These are phyloP conservation scores for Malthinus flaveolus DNA, from an alignment of 2,888 invertebrate genomes.

Conservation along the genomic window DNA sequence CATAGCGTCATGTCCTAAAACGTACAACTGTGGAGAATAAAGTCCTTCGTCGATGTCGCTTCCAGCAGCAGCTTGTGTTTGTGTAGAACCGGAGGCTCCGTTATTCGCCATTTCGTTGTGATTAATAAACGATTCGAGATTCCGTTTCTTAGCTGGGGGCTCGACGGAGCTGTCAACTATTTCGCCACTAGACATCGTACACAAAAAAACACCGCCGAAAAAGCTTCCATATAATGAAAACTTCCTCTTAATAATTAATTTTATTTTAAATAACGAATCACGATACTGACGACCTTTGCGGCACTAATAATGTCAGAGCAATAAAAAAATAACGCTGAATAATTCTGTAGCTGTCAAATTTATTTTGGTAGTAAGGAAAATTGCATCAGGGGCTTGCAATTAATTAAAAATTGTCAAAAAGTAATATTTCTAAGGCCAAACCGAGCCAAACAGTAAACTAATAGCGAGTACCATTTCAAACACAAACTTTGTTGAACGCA, in stretches of 20 bases:
- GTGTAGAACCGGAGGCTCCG: conserved; percentile 61
- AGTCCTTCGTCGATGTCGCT: conserved; percentile 86
- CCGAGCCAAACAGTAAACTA: too few relatives aligned
- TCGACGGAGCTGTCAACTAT: conserved; percentile 89
- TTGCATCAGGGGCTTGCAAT: too few relatives aligned
- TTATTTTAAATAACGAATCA: background rate
- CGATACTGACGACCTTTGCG: background rate
- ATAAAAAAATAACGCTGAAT: too few relatives aligned
- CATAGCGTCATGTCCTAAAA: conserved; percentile 99
- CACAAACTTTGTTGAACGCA: too few relatives aligned
- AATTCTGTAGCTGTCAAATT: too few relatives aligned
- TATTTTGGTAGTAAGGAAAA: too few relatives aligned
- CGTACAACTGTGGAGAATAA: conserved; percentile 92
- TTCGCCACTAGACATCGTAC: conserved; percentile 94
- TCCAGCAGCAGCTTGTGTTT: conserved; percentile 41
- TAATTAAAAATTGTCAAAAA: too few relatives aligned
- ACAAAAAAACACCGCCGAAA: conserved; percentile 57
- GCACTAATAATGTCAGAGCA: too few relatives aligned
- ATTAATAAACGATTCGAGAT: conserved; percentile 70
- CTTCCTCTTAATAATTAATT: conserved; percentile 5
- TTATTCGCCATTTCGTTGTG: conserved; percentile 70
- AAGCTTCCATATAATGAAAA: conserved; percentile 20
- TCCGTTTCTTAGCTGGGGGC: conserved; percentile 91
- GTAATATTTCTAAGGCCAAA: too few relatives aligned
- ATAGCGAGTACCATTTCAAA: too few relatives aligned